These are phyloP conservation scores for Eurytoma californica DNA, from an alignment of 2,888 invertebrate species.

Conservation along the genomic window DNA sequence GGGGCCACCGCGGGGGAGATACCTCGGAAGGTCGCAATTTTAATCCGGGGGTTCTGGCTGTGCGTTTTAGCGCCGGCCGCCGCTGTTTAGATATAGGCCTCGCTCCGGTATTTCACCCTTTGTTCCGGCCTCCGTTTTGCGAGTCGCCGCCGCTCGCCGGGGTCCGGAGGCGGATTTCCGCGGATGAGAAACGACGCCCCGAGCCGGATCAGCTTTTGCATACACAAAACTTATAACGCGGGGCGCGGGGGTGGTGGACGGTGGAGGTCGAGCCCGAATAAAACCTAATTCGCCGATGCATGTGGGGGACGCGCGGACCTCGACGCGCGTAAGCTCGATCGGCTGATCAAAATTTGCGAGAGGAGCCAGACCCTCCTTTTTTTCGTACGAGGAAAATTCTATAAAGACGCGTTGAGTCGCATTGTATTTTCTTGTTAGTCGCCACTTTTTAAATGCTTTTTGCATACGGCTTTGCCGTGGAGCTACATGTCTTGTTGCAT, in stretches of 20 bases:
- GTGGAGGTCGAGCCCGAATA: constrained; percentile 31
- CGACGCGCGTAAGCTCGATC: neutral
- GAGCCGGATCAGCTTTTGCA: constrained; percentile 57
- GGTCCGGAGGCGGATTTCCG: constrained; percentile 56
- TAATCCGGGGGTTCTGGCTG: constrained; percentile 44
- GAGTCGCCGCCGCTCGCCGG: neutral
- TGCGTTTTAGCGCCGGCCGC: constrained; percentile 20
- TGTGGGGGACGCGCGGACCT: constrained; percentile 7
- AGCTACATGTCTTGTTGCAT: too few species aligned
- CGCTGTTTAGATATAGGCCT: constrained; percentile 50
- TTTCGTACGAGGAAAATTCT: neutral
- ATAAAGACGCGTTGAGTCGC: neutral
- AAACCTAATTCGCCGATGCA: constrained; percentile 47
- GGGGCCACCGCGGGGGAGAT: neutral
- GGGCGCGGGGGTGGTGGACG: neutral
- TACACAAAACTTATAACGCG: constrained; percentile 48
- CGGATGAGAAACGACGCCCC: constrained; percentile 59
- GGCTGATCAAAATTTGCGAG: constrained; percentile 52
- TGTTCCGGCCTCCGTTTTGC: constrained; percentile 51
- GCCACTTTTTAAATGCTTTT: neutral
- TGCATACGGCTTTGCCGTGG: too few species aligned
- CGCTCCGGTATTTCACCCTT: constrained; percentile 53
- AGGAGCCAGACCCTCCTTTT: neutral
- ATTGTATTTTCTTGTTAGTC: neutral
- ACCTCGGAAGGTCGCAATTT: constrained; percentile 47